phyloP scores from a whole-genome alignment of 2,113 vertebrate genomes.

The Isichthys henryi region DNA sequence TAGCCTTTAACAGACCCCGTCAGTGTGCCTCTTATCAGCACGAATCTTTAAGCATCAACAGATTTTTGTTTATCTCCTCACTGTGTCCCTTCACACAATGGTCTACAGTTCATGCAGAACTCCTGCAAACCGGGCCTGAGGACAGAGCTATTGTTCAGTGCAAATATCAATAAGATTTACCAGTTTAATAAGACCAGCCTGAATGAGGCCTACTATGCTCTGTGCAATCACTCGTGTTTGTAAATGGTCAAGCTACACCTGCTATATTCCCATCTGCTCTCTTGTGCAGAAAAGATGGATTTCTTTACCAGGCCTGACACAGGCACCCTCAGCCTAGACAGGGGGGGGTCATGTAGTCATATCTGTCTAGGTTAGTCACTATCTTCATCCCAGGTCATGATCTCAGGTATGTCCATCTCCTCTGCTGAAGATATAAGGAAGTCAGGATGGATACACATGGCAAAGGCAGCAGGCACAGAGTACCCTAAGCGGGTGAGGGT shows the following conservation, averaged over 20 bases:
- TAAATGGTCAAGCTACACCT: not conserved
- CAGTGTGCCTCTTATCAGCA: not conserved
- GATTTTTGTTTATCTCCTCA: not conserved
- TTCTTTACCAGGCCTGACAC: no score
- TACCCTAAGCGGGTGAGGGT: no score
- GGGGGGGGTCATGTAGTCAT: no score
- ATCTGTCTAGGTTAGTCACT: no score
- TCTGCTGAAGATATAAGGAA: no score
- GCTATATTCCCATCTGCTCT: not conserved
- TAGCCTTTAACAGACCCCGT: not conserved
- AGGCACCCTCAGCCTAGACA: no score
- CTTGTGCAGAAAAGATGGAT: no score
- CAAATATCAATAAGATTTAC: not conserved
- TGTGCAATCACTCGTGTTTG: not conserved
- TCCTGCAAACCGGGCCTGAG: not conserved
- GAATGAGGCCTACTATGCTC: not conserved
- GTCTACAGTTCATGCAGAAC: not conserved
- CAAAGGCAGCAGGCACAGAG: no score
- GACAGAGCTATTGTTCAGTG: not conserved
- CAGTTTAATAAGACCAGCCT: not conserved
- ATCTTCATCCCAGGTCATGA: no score
- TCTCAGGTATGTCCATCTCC: no score
- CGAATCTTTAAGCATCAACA: not conserved
- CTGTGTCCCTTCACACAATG: not conserved
- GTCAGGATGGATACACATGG: no score